Evolutionary conservation across 2,113 vertebrate genomes (phyloP).

Genomic region (Siniperca knerii): DNA sequence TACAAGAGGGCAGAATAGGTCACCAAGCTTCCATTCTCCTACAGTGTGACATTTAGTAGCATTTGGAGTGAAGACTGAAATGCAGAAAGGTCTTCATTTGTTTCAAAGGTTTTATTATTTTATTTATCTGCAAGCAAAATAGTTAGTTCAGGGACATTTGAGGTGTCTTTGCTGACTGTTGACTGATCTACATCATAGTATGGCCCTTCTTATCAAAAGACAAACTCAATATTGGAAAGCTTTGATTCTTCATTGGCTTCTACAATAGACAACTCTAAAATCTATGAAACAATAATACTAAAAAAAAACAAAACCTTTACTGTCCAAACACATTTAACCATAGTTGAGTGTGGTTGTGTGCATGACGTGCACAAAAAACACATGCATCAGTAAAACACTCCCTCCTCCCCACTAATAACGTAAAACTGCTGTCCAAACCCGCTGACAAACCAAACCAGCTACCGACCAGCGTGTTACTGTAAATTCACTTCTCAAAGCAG

Average conservation of each 20-base stretch:
- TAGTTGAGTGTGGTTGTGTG: conserved; percentile 36
- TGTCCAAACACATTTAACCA: conserved; percentile 18
- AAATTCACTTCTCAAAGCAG: conserved; percentile 49
- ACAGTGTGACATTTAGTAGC: conserved; percentile 38
- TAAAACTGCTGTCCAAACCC: conserved; percentile 54
- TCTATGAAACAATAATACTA: background rate
- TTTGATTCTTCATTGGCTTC: background rate
- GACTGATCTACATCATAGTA: background rate
- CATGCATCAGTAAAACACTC: conserved; percentile 40
- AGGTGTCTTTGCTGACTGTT: background rate
- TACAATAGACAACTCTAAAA: background rate
- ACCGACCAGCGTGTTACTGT: conserved; percentile 49
- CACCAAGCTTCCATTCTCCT: conserved; percentile 41
- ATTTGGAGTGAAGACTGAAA: conserved; percentile 18
- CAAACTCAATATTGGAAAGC: background rate
- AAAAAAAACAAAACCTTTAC: background rate
- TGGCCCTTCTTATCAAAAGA: background rate
- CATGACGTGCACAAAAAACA: conserved; percentile 29
- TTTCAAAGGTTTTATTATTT: conserved; percentile 11
- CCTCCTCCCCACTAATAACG: conserved; percentile 43
- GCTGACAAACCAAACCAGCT: conserved; percentile 64
- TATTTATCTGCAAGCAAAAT: background rate
- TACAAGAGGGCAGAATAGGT: conserved; percentile 43
- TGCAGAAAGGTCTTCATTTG: conserved; percentile 8
- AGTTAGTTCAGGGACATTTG: background rate